Base-by-base conservation (phyloP, 2,113 vertebrate species). In the Tachuris rubrigastra region DNA sequence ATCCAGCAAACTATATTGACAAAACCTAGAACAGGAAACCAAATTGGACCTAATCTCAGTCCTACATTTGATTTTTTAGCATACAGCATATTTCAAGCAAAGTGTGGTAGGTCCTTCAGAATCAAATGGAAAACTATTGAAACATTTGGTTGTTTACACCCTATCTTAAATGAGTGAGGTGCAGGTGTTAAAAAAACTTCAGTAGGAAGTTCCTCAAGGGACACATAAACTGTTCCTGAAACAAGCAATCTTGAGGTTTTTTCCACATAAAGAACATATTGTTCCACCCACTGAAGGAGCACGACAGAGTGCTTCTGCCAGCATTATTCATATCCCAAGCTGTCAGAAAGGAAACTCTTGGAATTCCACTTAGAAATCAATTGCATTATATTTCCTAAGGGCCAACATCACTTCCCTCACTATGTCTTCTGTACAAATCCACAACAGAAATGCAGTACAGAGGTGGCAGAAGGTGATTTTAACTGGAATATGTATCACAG, bases 121-220 rank as follows among this genome's bases (percentile, higher is more conserved):
- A 91, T 37, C 53, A 71, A 96, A 62, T 13, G 11, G 30, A 87
- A 90, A 87, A 76, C 23, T 50, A 28, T 31, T 88, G 60, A 93
- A 92, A 63, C 60, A 78, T 59, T 52, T 60, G 21, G 28, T 46
- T 94, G 88, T 86, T 96, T 95, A 93, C 39, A 74, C 16, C 18
- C 35, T 77, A 23, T 81, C 86, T 83, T 42, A 81, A 56, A 81
- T 11, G 8, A 81, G 9, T 47, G 67, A 89, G 62, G 46, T 49
- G 92, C 93, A 96, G 93, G 96, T 95, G 96, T 90, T 93, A 78
- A 3, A 37, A 90, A 95, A 96, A 85, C 63, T 37, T 92, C 82
- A 74, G 39, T 81, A 30, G 3, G 3, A 95, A 89, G 44, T 19
- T 90, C 33, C 96, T 86, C 86, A 94, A 47, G 96, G 74, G 96